These are phyloP conservation scores for Petrocephalus sullivani DNA, from an alignment of 2,797 vertebrate species.

Conservation along the genomic window DNA sequence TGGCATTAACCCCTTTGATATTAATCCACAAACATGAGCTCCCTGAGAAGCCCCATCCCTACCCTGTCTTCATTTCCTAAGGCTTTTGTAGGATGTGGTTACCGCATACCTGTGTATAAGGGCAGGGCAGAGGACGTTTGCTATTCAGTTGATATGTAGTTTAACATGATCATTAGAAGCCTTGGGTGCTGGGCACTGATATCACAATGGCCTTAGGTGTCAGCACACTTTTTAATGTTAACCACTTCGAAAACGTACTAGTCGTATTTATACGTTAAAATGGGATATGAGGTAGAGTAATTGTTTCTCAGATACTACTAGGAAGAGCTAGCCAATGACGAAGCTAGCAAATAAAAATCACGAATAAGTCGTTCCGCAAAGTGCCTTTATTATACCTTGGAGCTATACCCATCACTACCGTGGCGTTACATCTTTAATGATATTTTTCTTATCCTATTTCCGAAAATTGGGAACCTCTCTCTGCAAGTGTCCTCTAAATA, in stretches of 20 bases:
- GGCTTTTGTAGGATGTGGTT: background rate
- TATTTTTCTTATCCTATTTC: background rate
- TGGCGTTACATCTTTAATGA: background rate
- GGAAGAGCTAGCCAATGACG: background rate
- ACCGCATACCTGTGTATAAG: background rate
- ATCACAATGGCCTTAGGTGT: background rate
- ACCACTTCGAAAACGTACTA: background rate
- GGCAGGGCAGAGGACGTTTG: background rate
- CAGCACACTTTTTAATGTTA: background rate
- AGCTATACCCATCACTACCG: background rate
- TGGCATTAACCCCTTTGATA: background rate
- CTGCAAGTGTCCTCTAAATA: slow-evolving; percentile 2
- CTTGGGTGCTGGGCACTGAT: background rate
- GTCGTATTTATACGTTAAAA: background rate
- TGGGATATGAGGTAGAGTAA: background rate
- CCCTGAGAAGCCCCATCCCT: background rate
- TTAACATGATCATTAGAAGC: background rate
- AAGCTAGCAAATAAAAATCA: background rate
- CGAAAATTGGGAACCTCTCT: background rate
- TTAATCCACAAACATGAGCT: slow-evolving; percentile 14
- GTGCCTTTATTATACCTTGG: background rate
- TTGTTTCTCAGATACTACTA: background rate
- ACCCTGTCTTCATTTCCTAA: background rate
- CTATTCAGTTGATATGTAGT: background rate
- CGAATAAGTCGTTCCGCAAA: background rate